Conservation (phyloP, 1,140 invertebrate genomes). For the Ptiloglossa arizonensis region DNA sequence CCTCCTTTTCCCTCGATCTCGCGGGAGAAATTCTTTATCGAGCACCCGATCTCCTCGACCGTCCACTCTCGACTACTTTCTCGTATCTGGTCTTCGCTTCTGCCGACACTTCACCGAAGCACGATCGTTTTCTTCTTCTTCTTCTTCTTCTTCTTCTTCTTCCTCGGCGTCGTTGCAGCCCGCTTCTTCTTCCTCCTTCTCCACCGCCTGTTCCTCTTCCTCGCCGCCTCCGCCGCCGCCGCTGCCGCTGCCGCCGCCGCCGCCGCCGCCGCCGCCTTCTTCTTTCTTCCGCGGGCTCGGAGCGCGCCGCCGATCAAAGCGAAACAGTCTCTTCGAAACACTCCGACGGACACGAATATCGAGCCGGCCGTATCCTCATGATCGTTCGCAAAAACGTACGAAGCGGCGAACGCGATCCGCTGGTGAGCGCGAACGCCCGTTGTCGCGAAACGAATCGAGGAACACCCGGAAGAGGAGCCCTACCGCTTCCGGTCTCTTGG, state of each 20-base stretch:
- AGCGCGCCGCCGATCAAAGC: constrained; percentile 35
- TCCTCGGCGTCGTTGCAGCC: constrained; percentile 20
- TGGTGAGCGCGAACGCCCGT: not conserved
- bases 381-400: no score
- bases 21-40: constrained; percentile 48
- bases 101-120: constrained; percentile 48
- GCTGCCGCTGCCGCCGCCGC: no score
- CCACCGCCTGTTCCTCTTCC: constrained; percentile 13
- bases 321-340: constrained; percentile 32
- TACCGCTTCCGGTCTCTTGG: constrained; percentile 45
- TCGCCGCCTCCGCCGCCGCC: no score
- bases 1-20: constrained; percentile 20
- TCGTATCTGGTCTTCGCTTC: constrained; percentile 47
- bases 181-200: constrained; percentile 31
- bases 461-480: constrained; percentile 50
- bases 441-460: constrained; percentile 10
- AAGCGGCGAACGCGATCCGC: no score
- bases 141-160: constrained; percentile 21
- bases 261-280: no score
- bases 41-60: constrained; percentile 50
- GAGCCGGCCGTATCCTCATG: constrained; percentile 42
- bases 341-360: constrained; percentile 26
- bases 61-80: constrained; percentile 54
- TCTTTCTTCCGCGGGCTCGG: not conserved
- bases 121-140: constrained; percentile 45